Evolutionary conservation across 2,113 vertebrate species (phyloP).

Genomic region (Cyprinodon brontotheroides): DNA sequence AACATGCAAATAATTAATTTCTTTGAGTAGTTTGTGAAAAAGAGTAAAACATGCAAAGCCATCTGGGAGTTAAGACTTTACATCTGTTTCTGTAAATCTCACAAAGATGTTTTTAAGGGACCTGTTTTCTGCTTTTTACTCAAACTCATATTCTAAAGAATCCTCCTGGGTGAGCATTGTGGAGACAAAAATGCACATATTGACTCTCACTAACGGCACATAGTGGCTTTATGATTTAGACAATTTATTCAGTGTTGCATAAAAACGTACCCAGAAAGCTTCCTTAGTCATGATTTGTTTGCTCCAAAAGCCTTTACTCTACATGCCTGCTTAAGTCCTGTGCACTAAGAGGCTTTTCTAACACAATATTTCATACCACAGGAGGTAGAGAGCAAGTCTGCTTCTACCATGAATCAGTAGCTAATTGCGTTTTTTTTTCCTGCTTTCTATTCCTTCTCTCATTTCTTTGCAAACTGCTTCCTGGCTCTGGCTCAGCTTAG

Average conservation of each 20-base stretch:
- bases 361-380: slow-evolving; percentile 56
- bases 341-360: slow-evolving; percentile 35
- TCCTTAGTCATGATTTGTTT: slow-evolving; percentile 36
- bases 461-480: slow-evolving; percentile 41
- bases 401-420: slow-evolving; percentile 54
- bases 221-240: slow-evolving; percentile 1
- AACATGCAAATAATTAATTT: too few species aligned
- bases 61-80: background rate
- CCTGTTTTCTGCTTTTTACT: slow-evolving; percentile 1
- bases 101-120: background rate
- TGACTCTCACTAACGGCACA: slow-evolving; percentile 4
- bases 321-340: slow-evolving; percentile 29
- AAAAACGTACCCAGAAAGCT: slow-evolving; percentile 41
- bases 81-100: background rate
- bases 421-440: slow-evolving; percentile 67
- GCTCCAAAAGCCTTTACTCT: slow-evolving; percentile 54
- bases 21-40: background rate
- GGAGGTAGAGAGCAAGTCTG: slow-evolving; percentile 46
- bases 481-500: slow-evolving; percentile 42
- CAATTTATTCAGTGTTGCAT: slow-evolving; percentile 46
- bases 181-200: slow-evolving; percentile 18
- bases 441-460: slow-evolving; percentile 39
- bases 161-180: slow-evolving; percentile 10
- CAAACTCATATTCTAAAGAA: background rate
- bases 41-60: background rate